Evolutionary conservation across 23 tunicate genomes (phyloP).

Genomic region (Oikopleura albicans): DNA sequence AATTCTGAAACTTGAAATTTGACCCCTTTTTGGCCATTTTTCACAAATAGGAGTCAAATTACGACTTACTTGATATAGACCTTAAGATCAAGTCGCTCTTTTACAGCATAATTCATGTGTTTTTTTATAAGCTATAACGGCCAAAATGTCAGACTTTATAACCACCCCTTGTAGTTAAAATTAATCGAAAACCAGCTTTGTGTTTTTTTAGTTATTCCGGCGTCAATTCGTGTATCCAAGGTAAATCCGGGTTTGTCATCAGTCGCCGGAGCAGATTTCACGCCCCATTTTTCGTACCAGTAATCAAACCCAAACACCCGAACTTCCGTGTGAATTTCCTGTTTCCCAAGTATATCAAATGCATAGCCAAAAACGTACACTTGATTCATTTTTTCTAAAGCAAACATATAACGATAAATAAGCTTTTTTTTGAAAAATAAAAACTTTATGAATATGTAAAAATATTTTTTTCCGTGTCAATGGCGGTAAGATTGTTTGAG

Average conservation of each 20-base stretch:
- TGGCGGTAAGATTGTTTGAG: not conserved
- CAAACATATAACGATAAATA: not conserved
- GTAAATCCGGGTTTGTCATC: not conserved
- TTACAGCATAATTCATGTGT: too few species aligned
- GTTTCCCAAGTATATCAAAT: not conserved
- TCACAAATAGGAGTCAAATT: too few species aligned
- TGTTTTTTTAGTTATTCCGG: not conserved
- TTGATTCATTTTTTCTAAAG: not conserved
- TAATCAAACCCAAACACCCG: not conserved
- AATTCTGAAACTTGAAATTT: too few species aligned
- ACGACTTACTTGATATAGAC: too few species aligned
- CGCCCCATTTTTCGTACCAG: not conserved
- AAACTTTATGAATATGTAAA: not conserved
- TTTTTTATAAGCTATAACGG: too few species aligned
- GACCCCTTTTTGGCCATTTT: too few species aligned
- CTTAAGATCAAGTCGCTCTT: too few species aligned
- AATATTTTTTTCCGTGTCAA: not conserved
- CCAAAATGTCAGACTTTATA: too few species aligned
- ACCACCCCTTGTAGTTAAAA: too few species aligned
- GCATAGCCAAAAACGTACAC: not conserved
- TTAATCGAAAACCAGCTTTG: too few species aligned
- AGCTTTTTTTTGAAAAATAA: not conserved
- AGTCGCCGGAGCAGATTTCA: not conserved
- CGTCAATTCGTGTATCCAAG: not conserved
- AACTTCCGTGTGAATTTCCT: constrained; percentile 12